These are phyloP conservation scores for Teleiodes luculella DNA, from an alignment of 2,888 invertebrate species.

Conservation along the genomic window DNA sequence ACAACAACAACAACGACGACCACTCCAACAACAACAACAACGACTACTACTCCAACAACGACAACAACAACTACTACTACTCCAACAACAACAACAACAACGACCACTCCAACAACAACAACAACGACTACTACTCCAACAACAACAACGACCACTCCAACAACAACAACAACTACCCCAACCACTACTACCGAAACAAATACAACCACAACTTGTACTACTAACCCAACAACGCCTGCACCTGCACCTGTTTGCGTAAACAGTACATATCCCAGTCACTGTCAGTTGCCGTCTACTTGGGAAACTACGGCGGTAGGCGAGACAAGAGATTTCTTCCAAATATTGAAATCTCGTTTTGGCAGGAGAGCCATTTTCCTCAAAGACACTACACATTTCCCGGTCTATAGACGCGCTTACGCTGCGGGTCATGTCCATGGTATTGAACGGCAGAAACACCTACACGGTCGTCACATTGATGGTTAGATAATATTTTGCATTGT, in stretches of 20 bases:
- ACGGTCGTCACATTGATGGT: not conserved
- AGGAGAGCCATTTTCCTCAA: constrained; percentile 39
- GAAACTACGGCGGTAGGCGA: constrained; percentile 59
- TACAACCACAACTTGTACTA: not conserved
- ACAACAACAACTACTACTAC: not conserved
- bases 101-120: not conserved
- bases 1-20: constrained; percentile 13
- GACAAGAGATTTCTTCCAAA: constrained; percentile 58
- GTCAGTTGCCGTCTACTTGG: constrained; percentile 55
- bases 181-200: too few species aligned
- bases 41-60: constrained; percentile 8
- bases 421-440: not conserved
- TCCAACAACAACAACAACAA: not conserved
- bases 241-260: not conserved
- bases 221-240: not conserved
- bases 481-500: too few species aligned
- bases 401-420: not conserved
- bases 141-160: constrained; percentile 12
- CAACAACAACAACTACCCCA: too few species aligned
- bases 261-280: constrained; percentile 37
- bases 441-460: not conserved
- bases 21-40: constrained; percentile 10
- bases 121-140: constrained; percentile 5
- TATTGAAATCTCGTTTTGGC: constrained; percentile 50
- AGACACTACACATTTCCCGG: constrained; percentile 45